These are phyloP conservation scores for Oceanites oceanicus DNA, from an alignment of 2,113 vertebrate species.

Conservation along the genomic window DNA sequence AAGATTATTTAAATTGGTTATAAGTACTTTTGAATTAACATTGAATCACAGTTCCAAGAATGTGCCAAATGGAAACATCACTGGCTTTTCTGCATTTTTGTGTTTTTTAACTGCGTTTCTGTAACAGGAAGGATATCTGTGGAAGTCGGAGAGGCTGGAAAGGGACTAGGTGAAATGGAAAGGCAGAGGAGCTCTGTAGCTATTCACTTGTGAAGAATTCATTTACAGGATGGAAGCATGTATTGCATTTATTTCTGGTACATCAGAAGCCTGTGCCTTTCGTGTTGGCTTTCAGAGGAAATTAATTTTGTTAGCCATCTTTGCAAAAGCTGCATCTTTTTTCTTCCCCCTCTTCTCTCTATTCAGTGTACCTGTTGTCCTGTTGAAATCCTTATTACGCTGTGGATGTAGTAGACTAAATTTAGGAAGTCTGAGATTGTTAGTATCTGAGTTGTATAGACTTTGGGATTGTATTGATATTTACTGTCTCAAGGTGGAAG, in stretches of 20 bases:
- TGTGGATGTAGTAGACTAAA: not conserved
- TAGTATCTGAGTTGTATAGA: accelerated
- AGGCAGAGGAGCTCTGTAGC: not conserved
- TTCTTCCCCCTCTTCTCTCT: not conserved
- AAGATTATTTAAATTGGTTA: not conserved
- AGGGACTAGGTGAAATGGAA: not conserved
- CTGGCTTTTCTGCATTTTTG: not conserved
- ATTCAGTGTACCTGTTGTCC: not conserved
- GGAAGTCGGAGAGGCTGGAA: not conserved
- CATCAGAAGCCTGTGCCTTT: not conserved
- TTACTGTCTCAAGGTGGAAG: not conserved
- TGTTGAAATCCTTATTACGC: not conserved
- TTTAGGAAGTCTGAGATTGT: not conserved
- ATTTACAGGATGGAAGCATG: not conserved
- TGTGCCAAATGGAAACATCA: not conserved
- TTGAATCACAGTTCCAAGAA: not conserved
- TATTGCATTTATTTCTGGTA: not conserved
- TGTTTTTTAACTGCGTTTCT: not conserved
- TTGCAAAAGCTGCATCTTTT: not conserved
- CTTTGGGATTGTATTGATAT: not conserved
- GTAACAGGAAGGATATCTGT: not conserved
- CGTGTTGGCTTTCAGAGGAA: not conserved
- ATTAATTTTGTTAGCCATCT: slow-evolving; percentile 3
- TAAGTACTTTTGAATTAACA: not conserved
- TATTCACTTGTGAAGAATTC: not conserved